Evolutionary conservation across 2,113 vertebrate species (phyloP).

Genomic region (Regulus satrapa): DNA sequence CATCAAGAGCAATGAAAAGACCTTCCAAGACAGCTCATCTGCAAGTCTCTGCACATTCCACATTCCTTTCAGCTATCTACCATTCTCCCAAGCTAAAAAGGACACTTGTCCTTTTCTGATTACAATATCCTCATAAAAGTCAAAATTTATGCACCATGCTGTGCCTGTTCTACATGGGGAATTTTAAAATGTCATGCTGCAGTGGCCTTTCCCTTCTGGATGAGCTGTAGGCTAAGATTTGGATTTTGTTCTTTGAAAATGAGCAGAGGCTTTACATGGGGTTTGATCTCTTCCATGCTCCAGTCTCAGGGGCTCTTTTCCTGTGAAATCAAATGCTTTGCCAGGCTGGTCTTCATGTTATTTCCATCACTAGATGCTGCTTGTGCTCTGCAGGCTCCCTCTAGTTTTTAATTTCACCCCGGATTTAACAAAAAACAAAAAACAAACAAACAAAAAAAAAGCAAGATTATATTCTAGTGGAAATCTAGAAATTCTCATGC

Average conservation of each 20-base stretch:
- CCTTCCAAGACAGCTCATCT: background rate
- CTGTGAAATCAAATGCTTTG: background rate
- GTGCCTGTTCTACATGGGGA: background rate
- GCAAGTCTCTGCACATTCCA: background rate
- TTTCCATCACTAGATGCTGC: background rate
- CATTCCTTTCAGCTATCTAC: background rate
- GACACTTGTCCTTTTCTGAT: background rate
- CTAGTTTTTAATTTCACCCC: background rate
- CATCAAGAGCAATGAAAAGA: background rate
- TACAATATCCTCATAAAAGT: background rate
- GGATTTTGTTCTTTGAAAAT: background rate
- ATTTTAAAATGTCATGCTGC: fast-evolving
- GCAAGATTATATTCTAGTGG: background rate
- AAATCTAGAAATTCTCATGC: background rate
- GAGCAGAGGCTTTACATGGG: background rate
- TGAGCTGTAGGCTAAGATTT: background rate
- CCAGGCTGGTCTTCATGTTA: background rate
- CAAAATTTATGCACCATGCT: background rate
- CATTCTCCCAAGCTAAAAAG: background rate
- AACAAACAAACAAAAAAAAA: too few species aligned
- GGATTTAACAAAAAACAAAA: background rate
- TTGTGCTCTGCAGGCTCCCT: background rate
- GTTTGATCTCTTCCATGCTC: background rate
- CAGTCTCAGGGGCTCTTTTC: background rate
- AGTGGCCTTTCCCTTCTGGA: background rate